Conservation (phyloP, 2,797 vertebrate genomes). For the Sus cebifrons region DNA sequence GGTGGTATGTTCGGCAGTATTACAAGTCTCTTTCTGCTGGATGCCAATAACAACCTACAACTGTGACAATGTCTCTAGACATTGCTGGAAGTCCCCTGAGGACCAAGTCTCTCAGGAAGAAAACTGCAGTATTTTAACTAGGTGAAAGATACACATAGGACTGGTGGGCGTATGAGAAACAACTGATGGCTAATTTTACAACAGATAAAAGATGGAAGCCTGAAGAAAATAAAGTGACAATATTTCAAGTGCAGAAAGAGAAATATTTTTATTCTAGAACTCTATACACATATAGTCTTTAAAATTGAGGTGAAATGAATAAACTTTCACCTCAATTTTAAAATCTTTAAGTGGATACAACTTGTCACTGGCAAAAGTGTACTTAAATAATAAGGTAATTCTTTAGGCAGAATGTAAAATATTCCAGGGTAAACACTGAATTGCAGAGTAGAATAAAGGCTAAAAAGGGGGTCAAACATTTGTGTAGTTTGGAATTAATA, state of each 20-base stretch:
- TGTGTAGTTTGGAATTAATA: no score
- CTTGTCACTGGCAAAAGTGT: background rate
- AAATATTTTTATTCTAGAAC: background rate
- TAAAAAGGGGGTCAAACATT: background rate
- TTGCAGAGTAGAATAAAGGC: background rate
- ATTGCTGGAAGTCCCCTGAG: background rate
- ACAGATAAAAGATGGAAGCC: background rate
- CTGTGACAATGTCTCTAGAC: background rate
- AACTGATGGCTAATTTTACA: background rate
- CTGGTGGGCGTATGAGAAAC: background rate
- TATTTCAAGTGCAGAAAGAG: background rate
- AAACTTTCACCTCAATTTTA: background rate
- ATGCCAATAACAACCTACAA: background rate
- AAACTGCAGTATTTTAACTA: background rate
- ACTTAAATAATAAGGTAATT: background rate
- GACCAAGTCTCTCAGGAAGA: background rate
- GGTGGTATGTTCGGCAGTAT: background rate
- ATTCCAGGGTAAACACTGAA: background rate
- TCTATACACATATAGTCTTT: background rate
- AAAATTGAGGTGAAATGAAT: background rate
- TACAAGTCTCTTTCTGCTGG: background rate
- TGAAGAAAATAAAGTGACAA: background rate
- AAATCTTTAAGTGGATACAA: background rate
- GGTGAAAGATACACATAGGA: background rate
- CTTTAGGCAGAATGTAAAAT: background rate